Percentiles rank a stretch among this genome's conserved stretches.
These are phyloP conservation scores for Hippopotamyrus pictus DNA, from an alignment of 2,797 vertebrate genomes.

Conservation along the genomic window DNA sequence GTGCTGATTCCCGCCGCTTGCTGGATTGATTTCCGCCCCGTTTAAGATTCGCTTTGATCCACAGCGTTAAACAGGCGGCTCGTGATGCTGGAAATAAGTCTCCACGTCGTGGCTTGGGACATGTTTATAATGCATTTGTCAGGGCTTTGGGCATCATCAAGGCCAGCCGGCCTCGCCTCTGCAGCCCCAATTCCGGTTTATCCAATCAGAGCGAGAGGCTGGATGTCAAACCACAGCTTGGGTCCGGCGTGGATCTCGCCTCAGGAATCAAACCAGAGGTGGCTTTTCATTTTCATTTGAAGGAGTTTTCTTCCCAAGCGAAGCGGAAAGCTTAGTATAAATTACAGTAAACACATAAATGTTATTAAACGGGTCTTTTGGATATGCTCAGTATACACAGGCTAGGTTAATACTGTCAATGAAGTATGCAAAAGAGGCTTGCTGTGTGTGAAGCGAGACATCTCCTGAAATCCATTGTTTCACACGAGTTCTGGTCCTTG, in stretches of 20 bases:
- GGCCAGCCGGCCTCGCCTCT: neutral
- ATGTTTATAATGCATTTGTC: constrained; percentile 25
- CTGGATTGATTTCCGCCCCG: constrained; percentile 17
- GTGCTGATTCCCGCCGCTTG: constrained; percentile 1
- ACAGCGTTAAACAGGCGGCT: constrained; percentile 1
- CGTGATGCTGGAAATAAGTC: constrained; percentile 3
- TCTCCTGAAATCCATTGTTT: neutral
- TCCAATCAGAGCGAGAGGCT: neutral
- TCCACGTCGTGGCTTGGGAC: neutral
- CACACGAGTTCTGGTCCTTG: neutral
- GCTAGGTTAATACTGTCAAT: neutral
- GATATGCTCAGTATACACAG: neutral
- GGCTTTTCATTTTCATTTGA: constrained; percentile 5
- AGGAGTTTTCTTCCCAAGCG: neutral
- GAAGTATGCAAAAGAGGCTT: neutral
- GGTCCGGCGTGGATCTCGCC: neutral
- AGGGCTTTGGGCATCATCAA: neutral
- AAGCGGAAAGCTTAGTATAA: constrained; percentile 2
- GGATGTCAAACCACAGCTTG: neutral
- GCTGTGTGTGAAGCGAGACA: neutral
- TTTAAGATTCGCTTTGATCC: constrained; percentile 20
- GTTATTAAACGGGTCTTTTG: neutral
- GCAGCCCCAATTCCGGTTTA: neutral
- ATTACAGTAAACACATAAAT: constrained; percentile 9
- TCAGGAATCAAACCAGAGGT: constrained; percentile 4